Percentiles rank a stretch among this genome's conserved stretches.
phyloP scores from a whole-genome alignment of 92 coral and sea anemone genomes.

The Zoanthus gigantus region DNA sequence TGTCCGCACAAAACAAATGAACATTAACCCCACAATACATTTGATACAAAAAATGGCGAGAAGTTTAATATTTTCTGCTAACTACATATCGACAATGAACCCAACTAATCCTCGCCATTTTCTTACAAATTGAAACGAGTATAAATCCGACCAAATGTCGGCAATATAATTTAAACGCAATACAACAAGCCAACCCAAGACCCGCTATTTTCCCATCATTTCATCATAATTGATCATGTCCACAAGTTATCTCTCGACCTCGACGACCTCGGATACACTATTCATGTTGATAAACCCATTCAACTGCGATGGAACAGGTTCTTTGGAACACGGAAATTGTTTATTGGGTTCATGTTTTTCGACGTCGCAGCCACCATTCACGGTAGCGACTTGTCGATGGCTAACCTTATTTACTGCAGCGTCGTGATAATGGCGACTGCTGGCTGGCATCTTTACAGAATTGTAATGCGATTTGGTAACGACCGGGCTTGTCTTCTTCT shows the following conservation, averaged over 20 bases:
- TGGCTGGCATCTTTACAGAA: neutral
- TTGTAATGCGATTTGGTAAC: neutral
- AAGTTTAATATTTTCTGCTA: no score
- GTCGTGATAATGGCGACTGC: neutral
- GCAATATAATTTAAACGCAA: no score
- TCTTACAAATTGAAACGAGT: no score
- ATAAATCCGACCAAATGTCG: no score
- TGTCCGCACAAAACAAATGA: no score
- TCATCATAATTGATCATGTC: neutral
- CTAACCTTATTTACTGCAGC: neutral
- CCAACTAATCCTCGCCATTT: no score
- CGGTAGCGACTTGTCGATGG: neutral
- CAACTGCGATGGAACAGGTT: constrained; percentile 20
- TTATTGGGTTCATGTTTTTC: constrained; percentile 11
- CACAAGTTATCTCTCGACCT: constrained; percentile 34
- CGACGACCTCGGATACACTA: constrained; percentile 15
- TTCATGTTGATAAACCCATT: constrained; percentile 29
- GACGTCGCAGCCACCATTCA: constrained; percentile 17
- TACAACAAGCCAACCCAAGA: no score
- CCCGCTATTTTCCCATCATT: neutral
- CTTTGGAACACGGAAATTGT: constrained; percentile 2
- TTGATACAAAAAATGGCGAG: no score
- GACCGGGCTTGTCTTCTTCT: neutral
- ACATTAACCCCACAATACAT: no score
- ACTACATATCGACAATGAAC: no score